Percentiles rank a stretch among this genome's conserved stretches.
These are phyloP conservation scores for Pao palembangensis DNA, from an alignment of 2,113 vertebrate genomes.

Conservation along the genomic window DNA sequence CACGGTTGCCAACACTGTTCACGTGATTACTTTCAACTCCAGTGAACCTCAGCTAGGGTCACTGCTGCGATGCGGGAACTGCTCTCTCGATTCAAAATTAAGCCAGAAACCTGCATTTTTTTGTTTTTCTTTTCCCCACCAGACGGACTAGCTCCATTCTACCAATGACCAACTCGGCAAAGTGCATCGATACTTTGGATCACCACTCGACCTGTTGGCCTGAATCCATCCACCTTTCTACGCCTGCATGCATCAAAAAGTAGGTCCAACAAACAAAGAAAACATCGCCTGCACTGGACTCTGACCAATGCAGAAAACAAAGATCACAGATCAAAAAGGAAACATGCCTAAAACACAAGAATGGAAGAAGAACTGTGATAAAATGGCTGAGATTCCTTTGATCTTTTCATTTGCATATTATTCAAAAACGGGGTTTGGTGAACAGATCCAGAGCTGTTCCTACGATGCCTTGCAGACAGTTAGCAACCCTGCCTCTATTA, in stretches of 20 bases:
- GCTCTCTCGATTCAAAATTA: conserved; percentile 13
- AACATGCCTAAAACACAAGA: conserved; percentile 22
- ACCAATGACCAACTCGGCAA: conserved; percentile 44
- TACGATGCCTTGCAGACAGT: conserved; percentile 43
- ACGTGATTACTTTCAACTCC: conserved; percentile 39
- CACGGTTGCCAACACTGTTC: conserved; percentile 40
- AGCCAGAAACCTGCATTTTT: conserved; percentile 21
- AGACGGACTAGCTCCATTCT: conserved; percentile 10
- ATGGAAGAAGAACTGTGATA: conserved; percentile 52
- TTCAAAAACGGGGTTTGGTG: conserved; percentile 50
- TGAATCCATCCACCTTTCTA: conserved; percentile 21
- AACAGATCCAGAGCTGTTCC: conserved; percentile 42
- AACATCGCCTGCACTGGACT: conserved; percentile 21
- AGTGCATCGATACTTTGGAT: conserved; percentile 68
- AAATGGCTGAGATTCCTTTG: conserved; percentile 73
- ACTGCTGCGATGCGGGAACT: conserved; percentile 2
- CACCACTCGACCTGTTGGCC: conserved; percentile 30
- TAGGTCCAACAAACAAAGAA: conserved; percentile 20
- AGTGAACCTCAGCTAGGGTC: conserved; percentile 7
- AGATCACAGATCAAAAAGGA: conserved; percentile 2
- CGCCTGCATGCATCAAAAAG: conserved; percentile 17
- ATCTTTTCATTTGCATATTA: conserved; percentile 72
- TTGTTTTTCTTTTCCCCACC: conserved; percentile 3
- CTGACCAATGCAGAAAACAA: conserved; percentile 31
- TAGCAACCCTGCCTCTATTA: conserved; percentile 25